Percentiles rank a stretch among this genome's conserved stretches.
Evolutionary conservation across 1,140 invertebrate genomes (phyloP).

Genomic region (Brachionus paranguensis): DNA sequence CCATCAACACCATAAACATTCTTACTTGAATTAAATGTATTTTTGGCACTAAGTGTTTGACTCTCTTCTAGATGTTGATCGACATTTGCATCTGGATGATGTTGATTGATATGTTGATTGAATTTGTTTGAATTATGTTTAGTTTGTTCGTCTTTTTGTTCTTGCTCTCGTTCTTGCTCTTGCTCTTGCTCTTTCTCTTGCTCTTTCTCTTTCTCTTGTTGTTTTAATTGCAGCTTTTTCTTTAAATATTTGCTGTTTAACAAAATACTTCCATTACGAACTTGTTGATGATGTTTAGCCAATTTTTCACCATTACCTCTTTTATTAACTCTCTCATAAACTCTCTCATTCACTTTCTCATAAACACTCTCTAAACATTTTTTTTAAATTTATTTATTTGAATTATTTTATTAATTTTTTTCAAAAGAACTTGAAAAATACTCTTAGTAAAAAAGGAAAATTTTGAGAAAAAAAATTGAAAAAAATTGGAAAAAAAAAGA

Average conservation of each 20-base stretch:
- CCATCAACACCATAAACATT: not conserved
- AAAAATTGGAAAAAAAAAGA: not conserved
- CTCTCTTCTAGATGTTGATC: not conserved
- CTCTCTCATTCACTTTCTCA: no score
- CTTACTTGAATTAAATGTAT: slow-evolving; percentile 3
- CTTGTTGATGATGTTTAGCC: not conserved
- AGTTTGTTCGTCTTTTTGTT: not conserved
- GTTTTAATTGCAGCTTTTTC: not conserved
- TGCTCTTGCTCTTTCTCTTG: not conserved
- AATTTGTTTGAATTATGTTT: not conserved
- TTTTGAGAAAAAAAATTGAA: not conserved
- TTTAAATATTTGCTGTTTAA: not conserved
- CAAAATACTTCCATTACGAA: not conserved
- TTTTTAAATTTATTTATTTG: no score
- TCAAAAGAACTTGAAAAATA: not conserved
- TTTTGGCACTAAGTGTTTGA: not conserved
- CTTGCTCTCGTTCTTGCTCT: no score
- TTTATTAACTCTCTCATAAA: not conserved
- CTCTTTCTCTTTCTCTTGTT: not conserved
- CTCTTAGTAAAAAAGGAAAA: not conserved
- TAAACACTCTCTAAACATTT: no score
- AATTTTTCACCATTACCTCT: not conserved
- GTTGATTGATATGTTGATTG: not conserved
- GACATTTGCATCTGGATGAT: not conserved
- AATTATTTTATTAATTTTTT: no score